Conservation (phyloP, 2,113 vertebrate species). For the Boulengeromyrus knoepffleri region DNA sequence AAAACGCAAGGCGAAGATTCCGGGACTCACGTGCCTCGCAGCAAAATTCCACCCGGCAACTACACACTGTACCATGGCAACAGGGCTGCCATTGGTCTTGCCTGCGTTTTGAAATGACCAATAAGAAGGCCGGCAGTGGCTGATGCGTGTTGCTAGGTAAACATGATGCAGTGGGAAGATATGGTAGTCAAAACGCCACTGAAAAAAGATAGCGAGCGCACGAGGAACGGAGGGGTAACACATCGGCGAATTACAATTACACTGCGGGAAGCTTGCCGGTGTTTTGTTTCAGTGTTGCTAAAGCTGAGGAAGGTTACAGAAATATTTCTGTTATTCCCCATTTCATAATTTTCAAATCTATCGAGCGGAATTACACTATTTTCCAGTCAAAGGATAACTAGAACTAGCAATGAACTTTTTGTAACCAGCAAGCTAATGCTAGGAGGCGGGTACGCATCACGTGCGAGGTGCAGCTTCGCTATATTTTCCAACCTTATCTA, state of each 20-base stretch:
- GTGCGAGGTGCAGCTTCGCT: constrained; percentile 25
- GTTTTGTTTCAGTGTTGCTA: constrained; percentile 40
- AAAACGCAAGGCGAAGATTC: constrained; percentile 62
- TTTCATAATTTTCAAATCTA: constrained; percentile 22
- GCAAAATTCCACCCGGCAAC: constrained; percentile 80
- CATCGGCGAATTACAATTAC: constrained; percentile 56
- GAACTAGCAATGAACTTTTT: constrained; percentile 3
- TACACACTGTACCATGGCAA: constrained; percentile 79
- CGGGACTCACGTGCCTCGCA: constrained; percentile 72
- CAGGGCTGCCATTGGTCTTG: constrained; percentile 73
- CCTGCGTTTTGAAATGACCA: constrained; percentile 71
- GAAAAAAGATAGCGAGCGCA: constrained; percentile 44
- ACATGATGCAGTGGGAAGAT: constrained; percentile 82
- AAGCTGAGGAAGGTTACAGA: constrained; percentile 23
- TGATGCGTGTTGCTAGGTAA: constrained; percentile 88
- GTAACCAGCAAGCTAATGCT: not conserved
- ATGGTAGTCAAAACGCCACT: constrained; percentile 69
- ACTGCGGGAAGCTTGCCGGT: constrained; percentile 42
- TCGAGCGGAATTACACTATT: not conserved
- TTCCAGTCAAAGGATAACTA: not conserved
- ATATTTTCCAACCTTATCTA: constrained; percentile 43
- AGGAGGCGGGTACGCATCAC: constrained; percentile 22
- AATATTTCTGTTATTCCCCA: constrained; percentile 1
- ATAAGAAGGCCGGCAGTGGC: constrained; percentile 69
- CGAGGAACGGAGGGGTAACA: constrained; percentile 47